Percentiles rank a stretch among this genome's conserved stretches.
Evolutionary conservation across 2,113 vertebrate genomes (phyloP).

Genomic region (Acrocephalus arundinaceus): DNA sequence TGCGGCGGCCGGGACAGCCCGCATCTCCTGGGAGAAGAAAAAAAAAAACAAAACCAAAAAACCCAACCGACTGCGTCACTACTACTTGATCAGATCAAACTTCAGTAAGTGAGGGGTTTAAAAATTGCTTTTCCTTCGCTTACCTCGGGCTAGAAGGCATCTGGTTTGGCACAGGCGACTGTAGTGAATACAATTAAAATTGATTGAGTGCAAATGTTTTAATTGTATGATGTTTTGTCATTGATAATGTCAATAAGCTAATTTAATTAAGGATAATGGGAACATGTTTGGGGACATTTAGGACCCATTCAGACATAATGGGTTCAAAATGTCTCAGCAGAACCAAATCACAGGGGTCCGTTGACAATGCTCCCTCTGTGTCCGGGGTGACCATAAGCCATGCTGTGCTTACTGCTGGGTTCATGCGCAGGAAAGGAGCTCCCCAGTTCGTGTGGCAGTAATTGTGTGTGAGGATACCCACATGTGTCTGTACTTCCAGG

Average conservation of each 20-base stretch:
- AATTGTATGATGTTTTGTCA: constrained; percentile 49
- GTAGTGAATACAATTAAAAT: constrained; percentile 57
- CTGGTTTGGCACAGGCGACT: constrained; percentile 19
- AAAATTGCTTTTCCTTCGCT: constrained; percentile 33
- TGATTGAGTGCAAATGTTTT: constrained; percentile 64
- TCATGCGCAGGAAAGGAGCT: background rate
- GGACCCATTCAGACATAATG: background rate
- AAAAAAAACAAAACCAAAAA: background rate
- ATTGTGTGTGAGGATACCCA: background rate
- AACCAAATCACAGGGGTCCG: background rate
- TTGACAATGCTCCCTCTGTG: background rate
- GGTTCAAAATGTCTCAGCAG: constrained; percentile 14
- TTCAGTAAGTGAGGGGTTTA: constrained; percentile 1
- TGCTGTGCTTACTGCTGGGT: background rate
- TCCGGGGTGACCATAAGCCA: background rate
- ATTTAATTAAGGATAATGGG: constrained; percentile 44
- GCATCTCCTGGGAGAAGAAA: background rate
- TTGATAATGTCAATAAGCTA: constrained; percentile 31
- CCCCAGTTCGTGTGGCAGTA: background rate
- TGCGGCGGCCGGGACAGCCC: no score
- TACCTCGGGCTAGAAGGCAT: constrained; percentile 35
- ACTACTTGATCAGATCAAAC: background rate
- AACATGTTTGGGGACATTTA: constrained; percentile 3
- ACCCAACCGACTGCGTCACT: background rate
- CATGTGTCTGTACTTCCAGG: background rate